Conservation (phyloP, 2,888 invertebrate genomes). For the Zhengitettix transpicula region DNA sequence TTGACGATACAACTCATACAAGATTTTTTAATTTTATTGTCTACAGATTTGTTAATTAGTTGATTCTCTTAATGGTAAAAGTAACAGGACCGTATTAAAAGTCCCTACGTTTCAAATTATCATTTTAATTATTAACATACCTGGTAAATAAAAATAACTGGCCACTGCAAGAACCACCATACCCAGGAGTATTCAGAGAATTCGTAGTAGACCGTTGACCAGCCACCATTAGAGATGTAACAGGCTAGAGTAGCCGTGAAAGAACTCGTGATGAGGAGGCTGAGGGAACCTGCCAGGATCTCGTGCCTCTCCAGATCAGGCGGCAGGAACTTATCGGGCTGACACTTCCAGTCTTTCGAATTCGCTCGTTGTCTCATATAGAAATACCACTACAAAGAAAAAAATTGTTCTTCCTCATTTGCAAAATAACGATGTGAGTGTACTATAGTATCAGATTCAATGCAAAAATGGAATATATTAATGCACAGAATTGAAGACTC, state of each 20-base stretch:
- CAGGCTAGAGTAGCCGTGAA: constrained; percentile 44
- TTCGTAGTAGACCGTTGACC: constrained; percentile 44
- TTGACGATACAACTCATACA: no score
- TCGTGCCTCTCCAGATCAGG: constrained; percentile 51
- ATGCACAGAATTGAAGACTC: no score
- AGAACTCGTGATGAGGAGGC: constrained; percentile 35
- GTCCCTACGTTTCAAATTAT: no score
- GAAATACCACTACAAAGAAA: constrained; percentile 45
- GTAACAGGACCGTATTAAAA: no score
- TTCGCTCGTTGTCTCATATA: constrained; percentile 42
- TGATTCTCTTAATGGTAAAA: no score
- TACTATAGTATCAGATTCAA: no score
- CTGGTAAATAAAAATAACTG: constrained; percentile 42
- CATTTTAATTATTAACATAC: constrained; percentile 22
- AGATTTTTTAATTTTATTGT: no score
- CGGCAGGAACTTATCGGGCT: constrained; percentile 48
- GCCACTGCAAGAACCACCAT: constrained; percentile 48
- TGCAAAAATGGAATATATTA: no score
- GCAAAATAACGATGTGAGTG: no score
- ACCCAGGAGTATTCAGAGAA: constrained; percentile 43
- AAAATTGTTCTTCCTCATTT: no score
- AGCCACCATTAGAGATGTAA: constrained; percentile 50
- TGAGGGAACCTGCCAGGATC: constrained; percentile 42
- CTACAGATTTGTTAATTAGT: no score
- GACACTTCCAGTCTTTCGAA: constrained; percentile 55